Evolutionary conservation across 1,140 invertebrate genomes (phyloP).

Genomic region (Chironomus tepperi): DNA sequence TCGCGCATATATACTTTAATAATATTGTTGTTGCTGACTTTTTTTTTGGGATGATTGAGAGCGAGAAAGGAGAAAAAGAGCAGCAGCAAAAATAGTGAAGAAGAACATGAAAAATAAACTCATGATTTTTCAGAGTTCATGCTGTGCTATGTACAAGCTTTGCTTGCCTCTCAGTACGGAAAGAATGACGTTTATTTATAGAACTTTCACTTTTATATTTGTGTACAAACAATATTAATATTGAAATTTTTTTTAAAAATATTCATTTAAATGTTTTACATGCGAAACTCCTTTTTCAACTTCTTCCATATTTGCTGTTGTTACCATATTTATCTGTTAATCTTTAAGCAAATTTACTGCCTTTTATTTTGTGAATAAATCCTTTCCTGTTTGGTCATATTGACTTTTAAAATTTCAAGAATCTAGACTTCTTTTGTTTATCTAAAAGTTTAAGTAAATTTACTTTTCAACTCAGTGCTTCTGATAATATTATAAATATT

Average conservation of each 20-base stretch:
- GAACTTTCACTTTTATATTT: constrained; percentile 20
- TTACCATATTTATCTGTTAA: no score
- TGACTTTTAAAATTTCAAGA: no score
- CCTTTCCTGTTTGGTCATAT: no score
- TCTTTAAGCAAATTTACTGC: no score
- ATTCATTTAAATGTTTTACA: no score
- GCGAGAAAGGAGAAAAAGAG: not conserved
- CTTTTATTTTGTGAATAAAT: no score
- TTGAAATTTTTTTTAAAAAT: not conserved
- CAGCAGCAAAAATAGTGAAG: not conserved
- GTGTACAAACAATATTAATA: not conserved
- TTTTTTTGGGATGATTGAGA: constrained; percentile 1
- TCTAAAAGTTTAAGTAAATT: no score
- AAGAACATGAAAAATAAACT: not conserved
- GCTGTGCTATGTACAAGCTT: not conserved
- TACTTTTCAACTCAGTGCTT: no score
- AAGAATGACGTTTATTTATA: constrained; percentile 14
- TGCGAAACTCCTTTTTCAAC: not conserved
- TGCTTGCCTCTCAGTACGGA: not conserved
- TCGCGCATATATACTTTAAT: not conserved
- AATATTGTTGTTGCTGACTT: not conserved
- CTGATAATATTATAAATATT: no score
- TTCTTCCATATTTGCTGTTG: not conserved
- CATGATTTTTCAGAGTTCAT: not conserved
- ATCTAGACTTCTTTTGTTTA: no score